Evolutionary conservation across 2,113 vertebrate genomes (phyloP), one percentile per base, ranked within the genome.

Genomic region (Centropus unirufus): DNA sequence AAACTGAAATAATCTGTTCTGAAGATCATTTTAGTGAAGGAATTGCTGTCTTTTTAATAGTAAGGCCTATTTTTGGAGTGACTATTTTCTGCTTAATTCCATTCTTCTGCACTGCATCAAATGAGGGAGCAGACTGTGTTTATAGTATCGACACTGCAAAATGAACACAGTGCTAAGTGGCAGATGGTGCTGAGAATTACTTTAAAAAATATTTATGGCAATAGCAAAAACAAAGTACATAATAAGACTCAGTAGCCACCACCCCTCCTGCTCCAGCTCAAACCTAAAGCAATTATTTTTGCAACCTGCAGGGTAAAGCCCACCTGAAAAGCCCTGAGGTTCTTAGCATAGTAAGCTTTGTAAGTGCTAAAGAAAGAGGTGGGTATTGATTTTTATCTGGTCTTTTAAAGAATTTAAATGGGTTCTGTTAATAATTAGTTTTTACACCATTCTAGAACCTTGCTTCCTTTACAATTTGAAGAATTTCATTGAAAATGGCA

Each of bases 141-240:
- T 97, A 82, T 88, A 79, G 74, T 82, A 93, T 76, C 93, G 93
- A 95, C 68, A 89, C 90, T 88, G 69, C 69, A 74, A 96, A 97
- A 96, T 94, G 89, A 93, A 87, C 93, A 93, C 86, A 90, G 91
- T 90, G 87, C 46, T 76, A 83, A 81, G 87, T 94, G 84, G 80
- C 94, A 96, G 93, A 95, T 97, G 95, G 94, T 95, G 89, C 63
- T 7, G 49, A 81, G 82, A 80, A 68, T 91, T 93, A 67, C 84
- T 97, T 97, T 90, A 32, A 91, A 95, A 95, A 94, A 96, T 95
- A 96, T 96, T 97, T 95, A 80, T 95, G 88, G 94, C 83, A 96
- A 74, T 85, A 91, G 68, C 72, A 95, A 95, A 95, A 92, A 86
- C 94, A 96, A 87, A 96, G 66, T 61, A 62, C 69, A 66, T 86